These are phyloP conservation scores for Troglohyphantes excavatus DNA, from an alignment of 2,888 invertebrate species.

Conservation along the genomic window DNA sequence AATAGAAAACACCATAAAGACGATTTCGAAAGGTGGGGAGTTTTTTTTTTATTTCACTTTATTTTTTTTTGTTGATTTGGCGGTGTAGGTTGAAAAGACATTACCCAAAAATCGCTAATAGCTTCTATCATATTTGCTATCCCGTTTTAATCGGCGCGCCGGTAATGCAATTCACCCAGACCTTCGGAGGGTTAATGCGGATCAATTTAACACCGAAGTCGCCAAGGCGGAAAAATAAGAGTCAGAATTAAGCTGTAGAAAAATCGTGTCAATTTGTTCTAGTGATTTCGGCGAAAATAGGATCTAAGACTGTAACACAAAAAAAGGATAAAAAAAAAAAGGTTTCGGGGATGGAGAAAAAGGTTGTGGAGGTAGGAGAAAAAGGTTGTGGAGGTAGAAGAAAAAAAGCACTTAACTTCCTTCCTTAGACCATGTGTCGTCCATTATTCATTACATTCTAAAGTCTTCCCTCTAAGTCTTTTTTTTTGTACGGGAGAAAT, in stretches of 20 bases:
- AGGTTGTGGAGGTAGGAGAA: no score
- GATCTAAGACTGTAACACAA: constrained; percentile 50
- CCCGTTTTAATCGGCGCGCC: constrained; percentile 71
- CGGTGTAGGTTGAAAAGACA: constrained; percentile 48
- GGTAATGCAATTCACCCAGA: constrained; percentile 69
- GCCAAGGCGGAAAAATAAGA: constrained; percentile 72
- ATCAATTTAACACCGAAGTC: constrained; percentile 75
- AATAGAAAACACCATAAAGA: constrained; percentile 33
- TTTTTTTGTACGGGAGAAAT: constrained; percentile 52
- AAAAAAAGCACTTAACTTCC: constrained; percentile 77
- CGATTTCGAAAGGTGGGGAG: constrained; percentile 16
- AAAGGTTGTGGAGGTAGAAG: background rate
- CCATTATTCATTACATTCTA: constrained; percentile 79
- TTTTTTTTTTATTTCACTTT: constrained; percentile 44
- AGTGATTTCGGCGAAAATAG: constrained; percentile 78
- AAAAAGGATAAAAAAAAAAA: constrained; percentile 15
- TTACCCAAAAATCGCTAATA: constrained; percentile 75
- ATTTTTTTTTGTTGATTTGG: constrained; percentile 17
- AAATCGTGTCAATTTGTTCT: constrained; percentile 79
- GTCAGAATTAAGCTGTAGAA: constrained; percentile 78
- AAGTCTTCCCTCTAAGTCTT: constrained; percentile 59
- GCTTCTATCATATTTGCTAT: constrained; percentile 75
- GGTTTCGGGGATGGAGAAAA: constrained; percentile 19
- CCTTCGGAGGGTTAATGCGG: constrained; percentile 72
- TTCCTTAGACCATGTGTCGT: constrained; percentile 64